Conservation (phyloP, 1,140 invertebrate genomes). For the Papilio polytes region DNA sequence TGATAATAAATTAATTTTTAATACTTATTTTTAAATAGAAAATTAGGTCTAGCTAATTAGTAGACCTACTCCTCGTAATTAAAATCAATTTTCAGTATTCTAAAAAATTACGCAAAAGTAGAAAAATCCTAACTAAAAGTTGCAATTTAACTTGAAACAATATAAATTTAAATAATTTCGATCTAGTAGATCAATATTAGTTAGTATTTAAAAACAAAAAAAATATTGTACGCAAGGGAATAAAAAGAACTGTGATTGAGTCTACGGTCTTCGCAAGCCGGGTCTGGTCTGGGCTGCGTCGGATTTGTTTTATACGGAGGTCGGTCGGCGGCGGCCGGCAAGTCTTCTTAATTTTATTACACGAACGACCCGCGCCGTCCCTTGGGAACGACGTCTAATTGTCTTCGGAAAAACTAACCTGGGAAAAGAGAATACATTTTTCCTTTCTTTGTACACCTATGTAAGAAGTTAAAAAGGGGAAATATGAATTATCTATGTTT, state of each 20-base stretch:
- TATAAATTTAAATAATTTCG: not conserved
- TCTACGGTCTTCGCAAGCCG: slow-evolving; percentile 45
- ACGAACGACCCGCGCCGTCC: slow-evolving; percentile 62
- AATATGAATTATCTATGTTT: not conserved
- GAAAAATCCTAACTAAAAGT: too few relatives aligned
- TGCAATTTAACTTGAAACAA: too few relatives aligned
- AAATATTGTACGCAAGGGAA: not conserved
- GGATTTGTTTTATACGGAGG: slow-evolving; percentile 81
- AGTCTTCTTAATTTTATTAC: slow-evolving; percentile 83
- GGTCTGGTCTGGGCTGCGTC: slow-evolving; percentile 55
- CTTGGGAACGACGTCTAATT: slow-evolving; percentile 76
- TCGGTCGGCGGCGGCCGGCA: slow-evolving; percentile 65
- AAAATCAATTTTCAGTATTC: too few relatives aligned
- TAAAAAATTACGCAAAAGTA: too few relatives aligned
- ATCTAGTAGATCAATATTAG: not conserved
- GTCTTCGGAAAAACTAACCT: slow-evolving; percentile 67
- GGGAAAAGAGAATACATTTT: slow-evolving; percentile 48
- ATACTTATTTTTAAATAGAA: too few relatives aligned
- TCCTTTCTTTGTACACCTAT: slow-evolving; percentile 29
- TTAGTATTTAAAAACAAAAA: not conserved
- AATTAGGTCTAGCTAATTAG: too few relatives aligned
- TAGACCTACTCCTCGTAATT: too few relatives aligned
- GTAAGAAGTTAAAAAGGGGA: not conserved
- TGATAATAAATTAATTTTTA: too few relatives aligned
- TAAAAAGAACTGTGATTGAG: slow-evolving; percentile 24